Base-by-base conservation (phyloP, 2,888 invertebrate species). In the Hyposoter dolosus region DNA sequence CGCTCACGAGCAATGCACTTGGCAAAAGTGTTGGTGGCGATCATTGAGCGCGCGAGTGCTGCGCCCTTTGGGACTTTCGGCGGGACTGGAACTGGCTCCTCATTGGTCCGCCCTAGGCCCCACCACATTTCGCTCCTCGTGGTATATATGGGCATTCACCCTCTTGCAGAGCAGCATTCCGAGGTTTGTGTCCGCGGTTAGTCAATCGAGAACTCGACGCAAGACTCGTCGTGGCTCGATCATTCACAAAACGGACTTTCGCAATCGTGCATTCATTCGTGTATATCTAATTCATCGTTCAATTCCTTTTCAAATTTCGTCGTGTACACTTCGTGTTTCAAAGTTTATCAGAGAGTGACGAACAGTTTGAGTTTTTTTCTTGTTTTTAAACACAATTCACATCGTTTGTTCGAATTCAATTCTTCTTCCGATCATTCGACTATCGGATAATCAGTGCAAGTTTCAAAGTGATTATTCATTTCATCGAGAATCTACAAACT, bases 61-160 rank as follows among this genome's bases (percentile, higher is more conserved):
- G 83, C 81, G 87, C 87, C 88, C 87, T 86, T 85, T 78, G 53
- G 82, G 88, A 77, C 68, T 90, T 92, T 91, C 89, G 88, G 92
- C 92, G 91, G 91, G 91, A 91, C 90, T 88, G 85, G 56, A 77
- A 43, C 75, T 56, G 6, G 6, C 32, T 65, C 17, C 35, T 23
- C 50, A 92, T 92, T 92, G 92, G 92, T 79, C 66, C 83, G 66
- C 88, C 85, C 87, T 84, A 63, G 65, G 19, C 90, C 92, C 91
- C 88, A 88, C 91, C 80, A 82, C 17, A 17, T 23, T 10, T 50
- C 77, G 0, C 56, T 60, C 32, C 77, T 83, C 83, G 50, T 60
- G 66, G 78, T 85, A 85, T 88, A 89, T 85, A 88, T 88, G 43
- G 83, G 72, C 87, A 69, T 80, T 85, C 86, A 85, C 85, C 84